Evolutionary conservation across 2,113 vertebrate species (phyloP), one percentile per base, ranked within the genome.

Genomic region (Brachypodius melanocephalos): DNA sequence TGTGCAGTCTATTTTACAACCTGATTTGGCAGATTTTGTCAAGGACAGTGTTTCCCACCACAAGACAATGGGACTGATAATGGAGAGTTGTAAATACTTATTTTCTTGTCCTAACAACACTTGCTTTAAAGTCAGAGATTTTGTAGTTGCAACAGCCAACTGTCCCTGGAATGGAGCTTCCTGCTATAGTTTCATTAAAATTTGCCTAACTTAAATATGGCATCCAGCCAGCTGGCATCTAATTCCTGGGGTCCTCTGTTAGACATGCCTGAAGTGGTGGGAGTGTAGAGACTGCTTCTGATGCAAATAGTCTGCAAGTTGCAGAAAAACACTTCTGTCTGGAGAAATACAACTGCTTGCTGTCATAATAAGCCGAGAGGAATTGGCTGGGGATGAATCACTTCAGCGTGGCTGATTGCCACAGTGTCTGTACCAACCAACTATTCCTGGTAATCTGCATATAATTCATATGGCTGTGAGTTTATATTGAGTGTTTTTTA

Each of bases 341-440:
- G 73, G 29, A 91, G 77, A 85, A 91, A 89, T 82, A 92, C 80
- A 93, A 78, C 93, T 75, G n/a, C 46, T 93, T 84, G 59, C 83
- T 96, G 61, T 91, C 67, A 66, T 57, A 57, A 68, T 82, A 58
- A 46, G 22, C 32, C 7, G 6, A 76, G 34, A 68, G 19, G 26
- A 83, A 58, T 62, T 88, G 58, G 26, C 66, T 82, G 49, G 8
- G 42, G 6, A 90, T 93, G 82, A 91, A 31, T 88, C 58, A 85
- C 7, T 90, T 75, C 42, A 79, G 46, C 1, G 7, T 73, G 45
- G 45, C 67, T 93, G 71, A 80, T 75, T 83, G 85, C 67, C 55
- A 85, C 4, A 6, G 19, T 49, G 49, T 68, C 58, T 72, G 28
- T 71, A 12, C 36, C 68, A 85, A 78, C 17, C n/a, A 67, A 25